A percentile compares a stretch with the other conserved stretches of the same genome.
These are phyloP conservation scores for Papilio gigon DNA, from an alignment of 2,888 invertebrate genomes.

Conservation along the genomic window DNA sequence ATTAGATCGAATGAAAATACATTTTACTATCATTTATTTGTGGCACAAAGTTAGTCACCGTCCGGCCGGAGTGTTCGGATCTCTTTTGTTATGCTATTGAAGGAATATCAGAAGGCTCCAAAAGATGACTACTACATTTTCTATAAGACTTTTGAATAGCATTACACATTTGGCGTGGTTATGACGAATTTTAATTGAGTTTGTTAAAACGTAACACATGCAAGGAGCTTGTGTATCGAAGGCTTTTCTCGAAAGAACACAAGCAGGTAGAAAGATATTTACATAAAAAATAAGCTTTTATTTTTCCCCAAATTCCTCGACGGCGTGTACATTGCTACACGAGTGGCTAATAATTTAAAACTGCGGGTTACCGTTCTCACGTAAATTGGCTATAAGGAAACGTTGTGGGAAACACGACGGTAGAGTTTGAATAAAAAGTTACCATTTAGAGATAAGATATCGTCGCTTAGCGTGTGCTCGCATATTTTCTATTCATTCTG, in stretches of 20 bases:
- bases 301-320: neutral
- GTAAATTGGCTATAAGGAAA: slow-evolving; percentile 26
- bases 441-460: neutral
- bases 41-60: too few relatives aligned
- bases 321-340: neutral
- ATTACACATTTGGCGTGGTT: too few relatives aligned
- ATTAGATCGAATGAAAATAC: too few relatives aligned
- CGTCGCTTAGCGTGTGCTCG: neutral
- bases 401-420: slow-evolving; percentile 1
- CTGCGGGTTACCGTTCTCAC: slow-evolving; percentile 17
- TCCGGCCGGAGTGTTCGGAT: too few relatives aligned
- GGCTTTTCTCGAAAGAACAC: neutral
- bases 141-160: too few relatives aligned
- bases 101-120: too few relatives aligned
- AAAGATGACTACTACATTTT: too few relatives aligned
- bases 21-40: too few relatives aligned
- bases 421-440: slow-evolving; percentile 6
- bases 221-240: too few relatives aligned
- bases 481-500: slow-evolving; percentile 1
- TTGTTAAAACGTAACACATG: too few relatives aligned
- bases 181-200: too few relatives aligned
- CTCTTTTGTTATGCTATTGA: too few relatives aligned
- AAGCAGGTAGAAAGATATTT: neutral
- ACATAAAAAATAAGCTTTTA: neutral
- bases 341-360: slow-evolving; percentile 26